Evolutionary conservation across 1,140 invertebrate genomes (phyloP).

Genomic region (Hylaeus volcanicus): DNA sequence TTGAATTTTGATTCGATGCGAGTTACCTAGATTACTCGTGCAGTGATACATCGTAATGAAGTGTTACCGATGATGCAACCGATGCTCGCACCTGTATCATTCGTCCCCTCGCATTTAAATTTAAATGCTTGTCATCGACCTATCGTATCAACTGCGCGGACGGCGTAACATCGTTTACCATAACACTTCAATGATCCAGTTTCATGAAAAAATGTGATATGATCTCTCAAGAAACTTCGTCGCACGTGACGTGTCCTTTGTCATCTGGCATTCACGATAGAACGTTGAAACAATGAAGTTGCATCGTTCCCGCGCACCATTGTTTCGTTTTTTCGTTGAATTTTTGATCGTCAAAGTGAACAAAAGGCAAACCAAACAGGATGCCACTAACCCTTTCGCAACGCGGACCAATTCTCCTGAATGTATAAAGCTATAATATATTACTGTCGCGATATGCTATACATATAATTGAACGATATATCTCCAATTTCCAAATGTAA

Average conservation of each 20-base stretch:
- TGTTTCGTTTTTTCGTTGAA: not conserved
- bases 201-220: not conserved
- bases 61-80: not conserved
- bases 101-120: not conserved
- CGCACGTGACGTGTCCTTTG: conserved; percentile 9
- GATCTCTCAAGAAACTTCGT: not conserved
- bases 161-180: not conserved
- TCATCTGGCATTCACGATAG: conserved; percentile 7
- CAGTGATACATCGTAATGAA: not conserved
- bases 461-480: too few relatives aligned
- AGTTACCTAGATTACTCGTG: not conserved
- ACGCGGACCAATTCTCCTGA: too few relatives aligned
- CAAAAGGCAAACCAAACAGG: not conserved
- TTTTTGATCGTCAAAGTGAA: not conserved
- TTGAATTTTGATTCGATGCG: conserved; percentile 10
- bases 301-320: not conserved
- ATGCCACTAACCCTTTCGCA: not conserved
- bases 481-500: too few relatives aligned
- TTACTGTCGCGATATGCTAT: not conserved
- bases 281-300: conserved; percentile 6
- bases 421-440: not conserved
- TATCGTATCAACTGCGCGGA: not conserved
- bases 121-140: not conserved
- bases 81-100: not conserved
- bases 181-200: not conserved